Evolutionary conservation across 2,113 vertebrate species (phyloP).

Genomic region (Anguilla japonica): DNA sequence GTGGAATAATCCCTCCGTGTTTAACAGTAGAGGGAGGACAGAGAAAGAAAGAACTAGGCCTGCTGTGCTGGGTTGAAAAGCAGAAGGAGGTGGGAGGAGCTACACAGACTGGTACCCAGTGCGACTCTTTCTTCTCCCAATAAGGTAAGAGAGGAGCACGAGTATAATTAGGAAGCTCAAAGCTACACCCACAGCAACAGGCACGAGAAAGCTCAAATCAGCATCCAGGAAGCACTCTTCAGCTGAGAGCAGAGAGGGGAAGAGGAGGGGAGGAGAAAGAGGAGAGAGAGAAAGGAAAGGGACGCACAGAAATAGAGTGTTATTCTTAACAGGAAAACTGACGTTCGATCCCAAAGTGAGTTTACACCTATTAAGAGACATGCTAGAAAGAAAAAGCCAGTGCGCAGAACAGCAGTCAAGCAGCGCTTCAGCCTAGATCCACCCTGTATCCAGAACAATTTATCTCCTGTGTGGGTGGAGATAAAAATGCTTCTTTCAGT

Average conservation of each 20-base stretch:
- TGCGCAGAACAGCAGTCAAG: background rate
- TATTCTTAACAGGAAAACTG: background rate
- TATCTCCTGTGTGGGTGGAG: background rate
- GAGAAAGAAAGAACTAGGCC: background rate
- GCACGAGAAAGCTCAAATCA: constrained; percentile 96
- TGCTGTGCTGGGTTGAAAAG: constrained; percentile 22
- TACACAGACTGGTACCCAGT: constrained; percentile 93
- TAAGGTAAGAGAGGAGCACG: constrained; percentile 90
- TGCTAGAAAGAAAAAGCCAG: background rate
- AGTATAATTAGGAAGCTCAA: constrained; percentile 93
- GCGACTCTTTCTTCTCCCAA: constrained; percentile 90
- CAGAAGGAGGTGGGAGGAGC: constrained; percentile 38
- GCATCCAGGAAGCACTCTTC: constrained; percentile 93
- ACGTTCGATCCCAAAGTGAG: background rate
- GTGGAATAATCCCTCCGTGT: too few relatives aligned
- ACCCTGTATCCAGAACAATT: background rate
- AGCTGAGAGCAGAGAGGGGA: constrained; percentile 77
- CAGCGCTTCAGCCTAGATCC: background rate
- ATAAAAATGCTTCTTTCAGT: background rate
- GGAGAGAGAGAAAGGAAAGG: background rate
- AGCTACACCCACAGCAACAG: constrained; percentile 86
- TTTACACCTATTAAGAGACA: background rate
- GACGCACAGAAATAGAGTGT: background rate
- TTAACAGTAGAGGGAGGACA: too few relatives aligned
- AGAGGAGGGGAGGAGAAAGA: constrained; percentile 51